A percentile compares a stretch with the other conserved stretches of the same genome.
These are phyloP conservation scores for Phortica magna DNA, from an alignment of 2,888 invertebrate genomes.

Conservation along the genomic window DNA sequence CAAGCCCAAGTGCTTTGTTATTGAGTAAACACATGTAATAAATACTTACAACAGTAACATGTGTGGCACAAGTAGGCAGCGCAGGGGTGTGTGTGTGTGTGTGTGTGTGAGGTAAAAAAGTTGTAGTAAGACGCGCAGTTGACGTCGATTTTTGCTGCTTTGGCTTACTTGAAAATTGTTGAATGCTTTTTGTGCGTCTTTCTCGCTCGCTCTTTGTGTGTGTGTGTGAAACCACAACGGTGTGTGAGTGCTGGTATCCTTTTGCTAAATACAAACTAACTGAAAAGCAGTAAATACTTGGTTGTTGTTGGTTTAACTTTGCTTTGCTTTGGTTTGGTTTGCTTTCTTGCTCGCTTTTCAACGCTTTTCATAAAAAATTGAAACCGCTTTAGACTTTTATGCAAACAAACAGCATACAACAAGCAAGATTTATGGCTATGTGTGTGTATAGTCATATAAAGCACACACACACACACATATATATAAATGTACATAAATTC, in stretches of 20 bases:
- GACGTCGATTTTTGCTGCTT: background rate
- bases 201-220: conserved; percentile 51
- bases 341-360: conserved; percentile 9
- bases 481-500: conserved; percentile 30
- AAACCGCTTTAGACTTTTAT: conserved; percentile 29
- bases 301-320: conserved; percentile 2
- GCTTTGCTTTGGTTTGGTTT: no score
- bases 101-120: no score
- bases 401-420: conserved; percentile 19
- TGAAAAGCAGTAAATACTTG: conserved; percentile 20
- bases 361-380: conserved; percentile 18
- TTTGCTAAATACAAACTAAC: conserved; percentile 64
- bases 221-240: conserved; percentile 51
- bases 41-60: conserved; percentile 50
- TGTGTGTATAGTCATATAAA: conserved; percentile 26
- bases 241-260: conserved; percentile 53
- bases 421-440: conserved; percentile 44
- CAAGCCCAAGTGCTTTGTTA: conserved; percentile 66
- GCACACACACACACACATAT: conserved; percentile 38
- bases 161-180: background rate
- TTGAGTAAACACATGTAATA: conserved; percentile 67
- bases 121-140: background rate
- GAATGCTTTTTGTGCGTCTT: background rate
- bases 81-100: no score
- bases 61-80: background rate